Percentiles rank a stretch among this genome's conserved stretches.
These are phyloP conservation scores for Illadopsis cleaveri DNA, from an alignment of 2,113 vertebrate species.

Conservation along the genomic window DNA sequence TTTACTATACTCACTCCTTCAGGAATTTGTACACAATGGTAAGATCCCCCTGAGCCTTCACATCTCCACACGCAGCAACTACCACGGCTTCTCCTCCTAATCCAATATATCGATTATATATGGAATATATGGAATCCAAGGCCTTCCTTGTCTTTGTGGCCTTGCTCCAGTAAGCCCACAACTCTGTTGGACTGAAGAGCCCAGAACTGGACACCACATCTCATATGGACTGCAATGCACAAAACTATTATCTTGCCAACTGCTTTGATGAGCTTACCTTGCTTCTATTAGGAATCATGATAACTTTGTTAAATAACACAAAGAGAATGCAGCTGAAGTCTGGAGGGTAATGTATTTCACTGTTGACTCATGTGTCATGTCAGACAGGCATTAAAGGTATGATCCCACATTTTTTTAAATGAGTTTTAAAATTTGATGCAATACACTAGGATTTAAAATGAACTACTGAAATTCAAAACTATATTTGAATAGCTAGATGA, in stretches of 20 bases:
- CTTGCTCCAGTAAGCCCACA: neutral
- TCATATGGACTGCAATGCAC: neutral
- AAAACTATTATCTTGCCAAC: neutral
- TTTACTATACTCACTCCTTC: fast-evolving
- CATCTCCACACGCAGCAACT: neutral
- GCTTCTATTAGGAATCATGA: neutral
- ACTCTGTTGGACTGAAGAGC: neutral
- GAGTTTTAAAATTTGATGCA: neutral
- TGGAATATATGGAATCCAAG: no score
- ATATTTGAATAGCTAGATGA: neutral
- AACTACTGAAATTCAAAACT: neutral
- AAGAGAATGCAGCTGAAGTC: neutral
- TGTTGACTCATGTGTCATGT: neutral
- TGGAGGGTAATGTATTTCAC: neutral
- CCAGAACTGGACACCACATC: neutral
- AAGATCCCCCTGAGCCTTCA: neutral
- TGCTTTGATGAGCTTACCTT: neutral
- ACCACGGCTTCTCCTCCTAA: neutral
- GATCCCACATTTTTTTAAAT: neutral
- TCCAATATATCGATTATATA: no score
- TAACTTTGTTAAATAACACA: neutral
- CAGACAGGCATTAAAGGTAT: neutral
- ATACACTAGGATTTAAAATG: neutral
- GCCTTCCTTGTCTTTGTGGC: neutral
- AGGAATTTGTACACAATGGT: neutral